phyloP scores from a whole-genome alignment of 2,888 invertebrate species.

The Oasisia sp. region DNA sequence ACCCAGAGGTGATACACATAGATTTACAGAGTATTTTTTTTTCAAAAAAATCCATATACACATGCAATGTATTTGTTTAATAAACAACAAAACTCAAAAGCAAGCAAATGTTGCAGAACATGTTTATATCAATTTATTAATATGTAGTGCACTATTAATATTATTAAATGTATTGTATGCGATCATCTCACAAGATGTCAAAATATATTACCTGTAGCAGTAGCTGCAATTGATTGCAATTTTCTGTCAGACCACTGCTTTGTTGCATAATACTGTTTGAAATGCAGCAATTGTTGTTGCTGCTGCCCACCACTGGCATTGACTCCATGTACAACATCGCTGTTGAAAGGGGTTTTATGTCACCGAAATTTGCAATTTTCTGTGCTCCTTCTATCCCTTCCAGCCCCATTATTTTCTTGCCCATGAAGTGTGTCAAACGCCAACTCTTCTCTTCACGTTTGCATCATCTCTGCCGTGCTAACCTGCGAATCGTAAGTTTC shows the following conservation, averaged over 20 bases:
- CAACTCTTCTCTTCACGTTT: background rate
- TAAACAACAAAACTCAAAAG: no score
- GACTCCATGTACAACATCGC: constrained; percentile 4
- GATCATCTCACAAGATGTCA: background rate
- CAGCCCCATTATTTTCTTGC: constrained; percentile 10
- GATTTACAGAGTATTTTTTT: no score
- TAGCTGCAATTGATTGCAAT: constrained; percentile 10
- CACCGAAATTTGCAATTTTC: constrained; percentile 17
- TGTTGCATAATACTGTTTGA: constrained; percentile 17
- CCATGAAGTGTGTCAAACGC: constrained; percentile 13
- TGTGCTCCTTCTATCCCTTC: constrained; percentile 17
- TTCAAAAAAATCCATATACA: no score
- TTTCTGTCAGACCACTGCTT: constrained; percentile 5
- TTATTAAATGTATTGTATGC: background rate
- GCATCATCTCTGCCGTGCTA: background rate
- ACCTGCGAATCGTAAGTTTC: background rate
- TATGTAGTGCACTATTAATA: background rate
- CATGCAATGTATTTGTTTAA: no score
- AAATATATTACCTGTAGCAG: background rate
- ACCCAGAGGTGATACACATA: no score
- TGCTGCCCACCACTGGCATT: background rate
- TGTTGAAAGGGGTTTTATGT: constrained; percentile 17
- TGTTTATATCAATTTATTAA: background rate
- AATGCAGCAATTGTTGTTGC: constrained; percentile 13
- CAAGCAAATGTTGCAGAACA: no score